Percentiles rank a stretch among this genome's conserved stretches.
These are phyloP conservation scores for Andrena dorsata DNA, from an alignment of 2,888 invertebrate genomes.

Conservation along the genomic window DNA sequence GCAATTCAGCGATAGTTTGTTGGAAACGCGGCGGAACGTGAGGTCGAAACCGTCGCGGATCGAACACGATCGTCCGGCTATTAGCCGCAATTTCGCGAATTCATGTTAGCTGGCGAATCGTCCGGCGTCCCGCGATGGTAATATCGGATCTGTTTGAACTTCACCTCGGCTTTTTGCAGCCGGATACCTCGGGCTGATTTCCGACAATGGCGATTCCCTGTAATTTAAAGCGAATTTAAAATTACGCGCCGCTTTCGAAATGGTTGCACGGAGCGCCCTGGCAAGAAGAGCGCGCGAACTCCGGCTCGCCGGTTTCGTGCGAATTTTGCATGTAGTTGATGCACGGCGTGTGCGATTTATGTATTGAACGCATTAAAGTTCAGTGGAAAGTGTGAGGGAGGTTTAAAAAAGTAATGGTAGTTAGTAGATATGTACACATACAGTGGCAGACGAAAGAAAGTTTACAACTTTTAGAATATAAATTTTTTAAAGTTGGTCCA, in stretches of 20 bases:
- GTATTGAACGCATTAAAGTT: too few relatives aligned
- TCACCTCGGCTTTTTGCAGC: neutral
- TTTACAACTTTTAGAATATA: too few relatives aligned
- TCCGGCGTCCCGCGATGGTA: neutral
- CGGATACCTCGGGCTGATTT: constrained; percentile 4
- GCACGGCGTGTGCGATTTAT: neutral
- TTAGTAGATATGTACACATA: too few relatives aligned
- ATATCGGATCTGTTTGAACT: constrained; percentile 8
- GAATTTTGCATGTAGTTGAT: too few relatives aligned
- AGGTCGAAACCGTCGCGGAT: constrained; percentile 8
- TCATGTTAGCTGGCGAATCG: constrained; percentile 12
- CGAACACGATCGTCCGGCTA: constrained; percentile 42
- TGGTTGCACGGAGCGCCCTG: too few relatives aligned
- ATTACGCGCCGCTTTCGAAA: neutral
- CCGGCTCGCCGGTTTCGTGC: too few relatives aligned
- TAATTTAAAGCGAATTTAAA: constrained; percentile 1
- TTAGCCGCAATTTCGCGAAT: constrained; percentile 51
- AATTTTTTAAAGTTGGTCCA: too few relatives aligned
- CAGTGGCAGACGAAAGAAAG: too few relatives aligned
- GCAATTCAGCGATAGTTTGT: constrained; percentile 51
- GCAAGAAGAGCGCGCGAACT: too few relatives aligned
- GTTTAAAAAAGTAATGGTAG: too few relatives aligned
- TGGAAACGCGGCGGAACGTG: constrained; percentile 29
- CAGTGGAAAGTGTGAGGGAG: too few relatives aligned
- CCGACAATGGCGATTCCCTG: neutral